Conservation (phyloP, 2,113 vertebrate species). For the Coptodon bakossiorum region DNA sequence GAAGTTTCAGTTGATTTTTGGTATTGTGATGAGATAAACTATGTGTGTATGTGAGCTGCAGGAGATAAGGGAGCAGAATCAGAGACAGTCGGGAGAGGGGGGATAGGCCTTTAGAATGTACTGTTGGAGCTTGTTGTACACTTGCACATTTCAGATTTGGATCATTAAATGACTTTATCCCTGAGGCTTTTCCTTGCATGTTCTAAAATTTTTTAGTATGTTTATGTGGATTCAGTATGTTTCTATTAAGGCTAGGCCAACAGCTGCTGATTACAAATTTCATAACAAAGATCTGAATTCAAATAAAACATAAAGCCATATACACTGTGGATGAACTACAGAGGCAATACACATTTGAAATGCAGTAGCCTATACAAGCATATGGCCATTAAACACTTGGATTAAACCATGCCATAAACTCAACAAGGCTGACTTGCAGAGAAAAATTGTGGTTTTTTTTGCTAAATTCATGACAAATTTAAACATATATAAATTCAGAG, state of each 20-base stretch:
- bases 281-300: neutral
- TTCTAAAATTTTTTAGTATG: neutral
- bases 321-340: neutral
- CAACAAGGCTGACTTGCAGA: neutral
- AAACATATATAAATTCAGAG: neutral
- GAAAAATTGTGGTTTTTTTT: neutral
- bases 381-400: neutral
- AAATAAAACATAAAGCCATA: neutral
- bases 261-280: neutral
- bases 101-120: constrained; percentile 23
- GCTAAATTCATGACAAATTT: neutral
- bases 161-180: constrained; percentile 42
- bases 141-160: constrained; percentile 46
- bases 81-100: constrained; percentile 7
- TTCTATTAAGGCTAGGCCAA: neutral
- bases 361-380: neutral
- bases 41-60: constrained; percentile 3
- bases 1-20: constrained; percentile 29
- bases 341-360: neutral
- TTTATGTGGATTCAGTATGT: neutral
- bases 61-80: constrained; percentile 31
- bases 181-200: constrained; percentile 24
- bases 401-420: neutral
- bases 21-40: constrained; percentile 41
- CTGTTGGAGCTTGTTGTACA: constrained; percentile 53